Evolutionary conservation across 2,113 vertebrate species (phyloP).

Genomic region (Arvicanthis niloticus): DNA sequence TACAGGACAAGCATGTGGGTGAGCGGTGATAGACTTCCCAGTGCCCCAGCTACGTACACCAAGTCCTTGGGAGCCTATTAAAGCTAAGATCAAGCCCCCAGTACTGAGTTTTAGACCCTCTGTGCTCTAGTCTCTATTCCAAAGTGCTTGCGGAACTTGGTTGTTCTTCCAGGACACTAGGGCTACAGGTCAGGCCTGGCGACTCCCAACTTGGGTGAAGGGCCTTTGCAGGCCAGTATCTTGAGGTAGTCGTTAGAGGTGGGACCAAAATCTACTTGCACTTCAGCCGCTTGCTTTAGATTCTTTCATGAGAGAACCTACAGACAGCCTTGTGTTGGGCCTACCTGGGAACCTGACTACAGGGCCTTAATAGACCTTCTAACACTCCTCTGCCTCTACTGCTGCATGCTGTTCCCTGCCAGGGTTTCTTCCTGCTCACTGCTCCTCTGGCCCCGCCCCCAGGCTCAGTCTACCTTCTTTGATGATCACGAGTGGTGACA

Average conservation of each 20-base stretch:
- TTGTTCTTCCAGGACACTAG: neutral
- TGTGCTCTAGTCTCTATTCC: neutral
- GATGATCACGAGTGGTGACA: neutral
- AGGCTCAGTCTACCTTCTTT: neutral
- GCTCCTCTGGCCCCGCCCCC: neutral
- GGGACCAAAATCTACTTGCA: neutral
- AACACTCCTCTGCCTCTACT: neutral
- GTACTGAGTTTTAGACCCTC: neutral
- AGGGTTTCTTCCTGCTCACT: neutral
- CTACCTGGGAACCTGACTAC: neutral
- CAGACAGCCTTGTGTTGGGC: neutral
- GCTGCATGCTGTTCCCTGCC: neutral
- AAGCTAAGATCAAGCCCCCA: neutral
- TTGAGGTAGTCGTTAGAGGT: neutral
- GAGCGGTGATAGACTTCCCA: neutral
- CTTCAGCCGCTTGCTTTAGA: neutral
- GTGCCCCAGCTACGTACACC: rapidly evolving
- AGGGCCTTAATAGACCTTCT: neutral
- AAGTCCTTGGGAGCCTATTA: neutral
- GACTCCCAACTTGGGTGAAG: neutral
- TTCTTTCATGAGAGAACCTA: neutral
- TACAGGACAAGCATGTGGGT: rapidly evolving
- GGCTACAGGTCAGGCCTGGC: neutral
- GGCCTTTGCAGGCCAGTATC: neutral
- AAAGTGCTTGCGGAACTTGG: neutral